Base-by-base conservation (phyloP, 2,113 vertebrate species). In the Oryctolagus cuniculus region DNA sequence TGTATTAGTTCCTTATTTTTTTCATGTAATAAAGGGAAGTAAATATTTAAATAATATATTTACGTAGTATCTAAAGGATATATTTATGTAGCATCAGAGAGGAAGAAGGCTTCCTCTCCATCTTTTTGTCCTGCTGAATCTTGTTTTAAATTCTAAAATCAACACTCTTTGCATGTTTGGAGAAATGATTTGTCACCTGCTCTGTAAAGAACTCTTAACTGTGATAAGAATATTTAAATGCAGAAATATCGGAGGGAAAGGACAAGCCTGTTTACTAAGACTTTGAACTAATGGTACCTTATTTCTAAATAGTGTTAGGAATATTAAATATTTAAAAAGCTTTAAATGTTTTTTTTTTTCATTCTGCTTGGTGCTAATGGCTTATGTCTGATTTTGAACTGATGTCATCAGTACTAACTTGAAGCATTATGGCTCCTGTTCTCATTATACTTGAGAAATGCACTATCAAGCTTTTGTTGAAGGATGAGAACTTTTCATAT, bases 261-360 rank as follows among this genome's bases (percentile, higher is more conserved):
- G 25, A 27, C 70, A 91, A 55, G 36, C 58, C 27, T 89, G 1
- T 92, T 95, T 95, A n/a, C 17, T 1, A 66, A 89, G 86, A 93
- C 72, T 95, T 77, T 92, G 87, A 95, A 93, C 27, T 88, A 95
- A 91, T 95, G 77, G 34, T 85, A 19, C 55, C 79, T 96, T 96
- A 77, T 95, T 95, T 93, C 70, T 91, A 91, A 89, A 91, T 79
- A 93, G 80, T 10, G 1, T 84, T 89, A 93, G 58, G 79, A 36
- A 63, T 97, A 81, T 67, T 96, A 94, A 97, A 93, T 96, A 94
- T 93, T 97, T 96, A 67, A 93, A 92, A 91, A 38, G 24, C 22
- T 89, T 95, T 97, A 96, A 85, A 92, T 87, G 88, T 7, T 51
- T 87, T 31, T 38, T 38, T 55, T 95, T 91, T 92, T 82, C 63